Evolutionary conservation across 2,113 vertebrate species (phyloP), one percentile per base, ranked within the genome.

Genomic region (Dasyurus viverrinus): DNA sequence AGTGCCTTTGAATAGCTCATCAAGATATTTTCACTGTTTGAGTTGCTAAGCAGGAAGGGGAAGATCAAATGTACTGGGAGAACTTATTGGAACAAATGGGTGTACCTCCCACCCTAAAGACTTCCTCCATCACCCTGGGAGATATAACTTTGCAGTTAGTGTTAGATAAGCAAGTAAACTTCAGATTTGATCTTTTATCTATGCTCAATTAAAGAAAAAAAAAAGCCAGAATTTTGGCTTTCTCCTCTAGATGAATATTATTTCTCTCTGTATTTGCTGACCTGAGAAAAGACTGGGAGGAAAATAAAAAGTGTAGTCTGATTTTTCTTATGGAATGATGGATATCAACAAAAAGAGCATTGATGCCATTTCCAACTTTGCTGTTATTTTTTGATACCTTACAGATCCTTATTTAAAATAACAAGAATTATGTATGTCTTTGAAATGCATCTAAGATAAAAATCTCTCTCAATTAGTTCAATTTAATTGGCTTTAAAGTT

Each of bases 401-500:
- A 27, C 27, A 90, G 3, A 5, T 23, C n/a, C 12, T 90, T 52
- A 90, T 52, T 84, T 90, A 52, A 90, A 90, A 50, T 23, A n/a
- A 42, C 7, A 90, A 52, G 25, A 50, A 50, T 48, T 12, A 90
- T 90, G 7, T 27, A 48, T 50, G 25, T 30, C 47, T 48, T 90
- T 52, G 24, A 90, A 90, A 2, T 50, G 25, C 46, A 90, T 30
- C 47, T 90, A 47, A 27, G 25, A 10, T 52, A 47, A 90, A 53
- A 47, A 54, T 26, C 53, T 92, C 14, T 27, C n/a, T 89, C 46
- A 97, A 97, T 98, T 94, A 97, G 90, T 92, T 98, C 96, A 97
- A 96, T 97, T 98, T 97, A 97, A 98, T 97, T 97, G 97, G 50
- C n/a, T 8, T 90, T 94, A 93, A 89, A 27, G 47, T 96, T 47